Conservation (phyloP, 2,888 invertebrate genomes). For the Tenthredo mesomela region DNA sequence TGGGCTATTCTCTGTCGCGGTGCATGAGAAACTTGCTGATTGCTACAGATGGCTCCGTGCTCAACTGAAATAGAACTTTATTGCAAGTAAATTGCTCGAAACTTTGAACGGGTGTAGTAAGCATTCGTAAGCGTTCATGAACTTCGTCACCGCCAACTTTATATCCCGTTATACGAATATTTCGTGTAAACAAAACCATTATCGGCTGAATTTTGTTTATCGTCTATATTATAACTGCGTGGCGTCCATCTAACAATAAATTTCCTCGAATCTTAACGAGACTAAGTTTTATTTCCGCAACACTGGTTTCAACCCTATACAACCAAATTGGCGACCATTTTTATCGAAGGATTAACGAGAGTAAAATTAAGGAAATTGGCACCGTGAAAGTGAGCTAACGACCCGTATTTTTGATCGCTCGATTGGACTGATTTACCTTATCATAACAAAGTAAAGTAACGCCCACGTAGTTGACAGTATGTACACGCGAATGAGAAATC, state of each 20-base stretch:
- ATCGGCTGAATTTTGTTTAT: slow-evolving; percentile 22
- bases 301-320: not conserved
- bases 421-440: slow-evolving; percentile 4
- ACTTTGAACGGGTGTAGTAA: slow-evolving; percentile 44
- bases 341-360: not conserved
- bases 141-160: slow-evolving; percentile 36
- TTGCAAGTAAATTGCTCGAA: slow-evolving; percentile 49
- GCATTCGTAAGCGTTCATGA: slow-evolving; percentile 31
- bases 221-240: not conserved
- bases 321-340: not conserved
- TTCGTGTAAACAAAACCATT: slow-evolving; percentile 38
- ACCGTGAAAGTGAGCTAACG: slow-evolving; percentile 10
- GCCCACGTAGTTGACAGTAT: not conserved
- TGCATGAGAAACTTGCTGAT: slow-evolving; percentile 52
- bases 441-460: not conserved
- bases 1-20: slow-evolving; percentile 49
- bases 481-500: slow-evolving; percentile 29
- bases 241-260: not conserved
- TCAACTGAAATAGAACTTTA: slow-evolving; percentile 50
- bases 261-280: not conserved
- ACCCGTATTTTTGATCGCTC: slow-evolving; percentile 8
- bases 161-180: slow-evolving; percentile 14
- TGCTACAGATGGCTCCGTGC: slow-evolving; percentile 52
- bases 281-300: not conserved
- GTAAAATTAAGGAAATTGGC: not conserved